These are phyloP conservation scores for Schizaphis graminum DNA, from an alignment of 2,888 invertebrate species.

Conservation along the genomic window DNA sequence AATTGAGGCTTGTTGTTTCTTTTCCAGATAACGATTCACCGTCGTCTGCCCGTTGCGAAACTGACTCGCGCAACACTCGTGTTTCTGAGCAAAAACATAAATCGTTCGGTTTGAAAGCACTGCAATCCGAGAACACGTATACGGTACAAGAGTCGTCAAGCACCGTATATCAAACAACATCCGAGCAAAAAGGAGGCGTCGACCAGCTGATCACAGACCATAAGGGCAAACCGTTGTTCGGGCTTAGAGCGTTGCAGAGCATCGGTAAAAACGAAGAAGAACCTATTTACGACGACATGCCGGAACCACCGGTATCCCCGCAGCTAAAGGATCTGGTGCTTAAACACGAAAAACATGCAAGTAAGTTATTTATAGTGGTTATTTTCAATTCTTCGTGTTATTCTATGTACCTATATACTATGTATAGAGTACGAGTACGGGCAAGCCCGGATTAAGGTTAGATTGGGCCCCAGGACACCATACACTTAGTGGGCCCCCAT, in stretches of 20 bases:
- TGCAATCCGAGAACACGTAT: constrained; percentile 68
- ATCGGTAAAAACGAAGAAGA: constrained; percentile 66
- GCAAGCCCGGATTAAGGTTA: too few relatives aligned
- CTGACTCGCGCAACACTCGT: constrained; percentile 67
- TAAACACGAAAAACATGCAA: constrained; percentile 69
- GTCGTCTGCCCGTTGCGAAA: background rate
- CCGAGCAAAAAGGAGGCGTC: constrained; percentile 66
- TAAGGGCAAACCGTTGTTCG: constrained; percentile 71
- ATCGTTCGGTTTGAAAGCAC: constrained; percentile 71
- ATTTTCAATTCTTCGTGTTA: background rate
- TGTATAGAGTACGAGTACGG: background rate
- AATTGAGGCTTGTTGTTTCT: background rate
- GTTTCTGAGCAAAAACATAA: constrained; percentile 69
- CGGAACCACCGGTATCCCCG: constrained; percentile 69
- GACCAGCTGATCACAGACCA: constrained; percentile 69
- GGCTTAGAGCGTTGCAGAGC: constrained; percentile 71
- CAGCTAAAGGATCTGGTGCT: constrained; percentile 69
- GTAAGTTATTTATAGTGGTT: constrained; percentile 67
- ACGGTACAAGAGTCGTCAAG: background rate
- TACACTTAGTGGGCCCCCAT: too few relatives aligned
- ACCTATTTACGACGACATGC: constrained; percentile 68
- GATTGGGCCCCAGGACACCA: too few relatives aligned
- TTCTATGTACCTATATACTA: background rate
- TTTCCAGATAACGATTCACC: background rate
- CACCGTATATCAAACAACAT: background rate